Evolutionary conservation across 2,888 invertebrate species (phyloP).

Genomic region (Kuschelorhynchus macadamiae): DNA sequence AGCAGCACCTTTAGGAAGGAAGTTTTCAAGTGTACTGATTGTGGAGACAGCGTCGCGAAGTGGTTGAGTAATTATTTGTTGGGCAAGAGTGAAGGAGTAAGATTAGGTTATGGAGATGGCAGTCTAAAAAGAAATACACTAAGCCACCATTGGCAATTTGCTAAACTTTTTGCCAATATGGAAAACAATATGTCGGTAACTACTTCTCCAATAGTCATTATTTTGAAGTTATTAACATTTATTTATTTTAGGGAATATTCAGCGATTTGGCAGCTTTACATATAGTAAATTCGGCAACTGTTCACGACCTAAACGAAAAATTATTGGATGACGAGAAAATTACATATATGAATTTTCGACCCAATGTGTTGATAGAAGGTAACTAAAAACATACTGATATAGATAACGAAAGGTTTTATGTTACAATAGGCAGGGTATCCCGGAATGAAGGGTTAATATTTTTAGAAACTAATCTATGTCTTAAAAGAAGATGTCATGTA

Average conservation of each 20-base stretch:
- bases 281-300: constrained; percentile 70
- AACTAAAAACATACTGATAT: no score
- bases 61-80: constrained; percentile 72
- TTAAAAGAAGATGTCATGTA: no score
- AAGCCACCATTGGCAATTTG: constrained; percentile 16
- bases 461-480: no score
- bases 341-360: constrained; percentile 70
- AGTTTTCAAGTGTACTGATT: constrained; percentile 71
- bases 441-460: no score
- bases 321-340: constrained; percentile 64
- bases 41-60: constrained; percentile 73
- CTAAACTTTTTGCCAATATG: constrained; percentile 52
- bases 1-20: constrained; percentile 53
- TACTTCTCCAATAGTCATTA: no score
- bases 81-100: constrained; percentile 57
- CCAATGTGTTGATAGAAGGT: constrained; percentile 72
- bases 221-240: no score
- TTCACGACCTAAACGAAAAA: constrained; percentile 70
- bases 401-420: no score
- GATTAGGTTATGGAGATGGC: constrained; percentile 63
- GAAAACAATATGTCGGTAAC: constrained; percentile 36
- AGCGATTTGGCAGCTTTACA: constrained; percentile 72
- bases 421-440: no score
- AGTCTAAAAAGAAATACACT: constrained; percentile 19
- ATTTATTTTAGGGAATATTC: constrained; percentile 67